Base-by-base conservation (phyloP, 2,113 vertebrate species). In the Podarcis cretensis region DNA sequence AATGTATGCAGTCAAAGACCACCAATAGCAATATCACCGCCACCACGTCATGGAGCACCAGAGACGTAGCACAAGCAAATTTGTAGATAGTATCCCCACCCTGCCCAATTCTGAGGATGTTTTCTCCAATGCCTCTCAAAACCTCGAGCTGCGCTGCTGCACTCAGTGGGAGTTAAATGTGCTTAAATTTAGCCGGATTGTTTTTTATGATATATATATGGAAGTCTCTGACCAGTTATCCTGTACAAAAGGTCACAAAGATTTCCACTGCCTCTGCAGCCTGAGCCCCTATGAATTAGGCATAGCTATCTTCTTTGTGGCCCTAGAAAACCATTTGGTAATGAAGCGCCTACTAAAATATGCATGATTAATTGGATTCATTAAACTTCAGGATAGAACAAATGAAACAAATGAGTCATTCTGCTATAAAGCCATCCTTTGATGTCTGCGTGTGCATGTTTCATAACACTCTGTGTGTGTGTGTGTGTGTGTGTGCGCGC, bases 361-460 rank as follows among this genome's bases (percentile, higher is more conserved):
- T 83, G 57, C 87, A 77, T 88, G 87, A 88, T 77, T 88, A 88
- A 88, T 88, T 88, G 81, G 59, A 88, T 88, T 88, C 87, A 88
- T 88, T 88, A 88, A 83, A 88, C 73, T 88, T 88, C 81, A 83
- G 63, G 83, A 83, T 83, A 63, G 81, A 83, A 54, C 81, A 83
- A 88, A 88, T 88, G 81, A 83, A 88, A 88, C 73, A 88, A 88
- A 88, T 83, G 87, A 88, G 81, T 88, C 81, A 83, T 37, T 83
- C 80, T 65, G 57, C 71, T 65, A 66, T 75, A 83, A 88, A 83
- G 80, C 80, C 59, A 78, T 84, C n/a, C 59, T 69, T 89, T 78
- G 87, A 84, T 84, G 81, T 68, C 63, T 16, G 40, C 23, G 25
- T 20, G 81, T 54, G 63, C n/a, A 35, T 77, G 75, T 66, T 88